Evolutionary conservation across 2,113 vertebrate genomes (phyloP).

Genomic region (Miniopterus natalensis): DNA sequence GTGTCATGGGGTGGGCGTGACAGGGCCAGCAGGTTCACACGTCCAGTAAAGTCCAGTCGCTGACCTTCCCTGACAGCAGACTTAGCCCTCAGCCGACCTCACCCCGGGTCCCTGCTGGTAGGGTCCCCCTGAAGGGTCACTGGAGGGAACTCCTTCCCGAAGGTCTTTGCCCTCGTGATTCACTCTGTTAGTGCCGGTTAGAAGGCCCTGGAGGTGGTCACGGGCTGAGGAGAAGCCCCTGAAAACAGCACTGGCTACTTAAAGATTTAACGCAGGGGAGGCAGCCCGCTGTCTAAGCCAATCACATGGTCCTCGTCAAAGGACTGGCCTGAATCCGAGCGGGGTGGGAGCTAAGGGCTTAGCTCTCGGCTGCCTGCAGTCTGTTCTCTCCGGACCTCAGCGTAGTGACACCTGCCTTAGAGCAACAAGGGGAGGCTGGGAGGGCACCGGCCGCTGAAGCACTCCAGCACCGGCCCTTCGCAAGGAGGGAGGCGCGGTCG

Average conservation of each 20-base stretch:
- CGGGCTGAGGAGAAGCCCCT: not conserved
- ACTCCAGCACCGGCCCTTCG: no score
- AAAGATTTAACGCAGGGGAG: not conserved
- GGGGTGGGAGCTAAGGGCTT: not conserved
- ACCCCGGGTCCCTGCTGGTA: not conserved
- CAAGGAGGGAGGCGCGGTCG: no score
- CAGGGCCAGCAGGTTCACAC: not conserved
- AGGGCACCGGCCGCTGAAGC: no score
- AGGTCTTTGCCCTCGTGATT: no score
- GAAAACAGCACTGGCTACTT: not conserved
- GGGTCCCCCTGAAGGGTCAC: not conserved
- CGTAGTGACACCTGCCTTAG: no score
- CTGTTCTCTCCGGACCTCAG: no score
- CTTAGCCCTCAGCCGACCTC: not conserved
- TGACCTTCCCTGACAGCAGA: not conserved
- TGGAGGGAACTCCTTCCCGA: rapidly evolving
- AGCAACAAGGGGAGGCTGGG: no score
- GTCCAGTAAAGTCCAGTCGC: no score
- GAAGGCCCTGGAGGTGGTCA: no score
- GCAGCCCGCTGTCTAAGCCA: not conserved
- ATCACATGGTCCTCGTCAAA: not conserved
- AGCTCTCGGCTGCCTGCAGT: no score
- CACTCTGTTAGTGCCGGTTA: not conserved
- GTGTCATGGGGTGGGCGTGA: rapidly evolving
- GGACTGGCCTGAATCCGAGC: no score